A percentile compares a stretch with the other conserved stretches of the same genome.
Evolutionary conservation across 2,888 invertebrate genomes (phyloP).

Genomic region (Drosophila lacicola): DNA sequence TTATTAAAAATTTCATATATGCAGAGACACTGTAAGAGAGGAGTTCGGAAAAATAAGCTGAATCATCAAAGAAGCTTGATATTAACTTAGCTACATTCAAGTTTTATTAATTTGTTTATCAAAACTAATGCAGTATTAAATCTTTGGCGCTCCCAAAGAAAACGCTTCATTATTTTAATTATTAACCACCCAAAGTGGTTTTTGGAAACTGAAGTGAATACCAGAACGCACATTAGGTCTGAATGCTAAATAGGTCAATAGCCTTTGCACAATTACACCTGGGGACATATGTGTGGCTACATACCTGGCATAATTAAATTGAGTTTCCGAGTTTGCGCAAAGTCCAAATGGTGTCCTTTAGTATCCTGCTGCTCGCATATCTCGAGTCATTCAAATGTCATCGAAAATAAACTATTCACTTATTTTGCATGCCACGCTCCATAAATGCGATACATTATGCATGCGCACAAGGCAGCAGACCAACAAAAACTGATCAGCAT

Average conservation of each 20-base stretch:
- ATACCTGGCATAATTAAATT: conserved; percentile 16
- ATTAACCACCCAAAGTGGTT: background rate
- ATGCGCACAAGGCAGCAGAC: conserved; percentile 24
- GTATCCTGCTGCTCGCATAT: background rate
- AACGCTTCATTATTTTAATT: background rate
- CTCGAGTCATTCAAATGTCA: conserved; percentile 20
- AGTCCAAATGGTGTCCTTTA: conserved; percentile 5
- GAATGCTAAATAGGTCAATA: conserved; percentile 9
- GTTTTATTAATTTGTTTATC: no score
- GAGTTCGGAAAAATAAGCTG: no score
- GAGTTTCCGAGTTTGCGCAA: background rate
- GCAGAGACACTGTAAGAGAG: no score
- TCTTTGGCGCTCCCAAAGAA: no score
- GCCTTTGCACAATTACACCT: conserved; percentile 5
- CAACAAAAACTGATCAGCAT: conserved; percentile 60
- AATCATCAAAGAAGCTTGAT: no score
- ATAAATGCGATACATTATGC: conserved; percentile 43
- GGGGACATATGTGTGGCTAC: background rate
- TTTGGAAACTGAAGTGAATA: background rate
- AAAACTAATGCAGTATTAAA: no score
- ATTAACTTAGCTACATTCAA: no score
- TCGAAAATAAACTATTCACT: conserved; percentile 11
- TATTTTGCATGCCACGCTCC: conserved; percentile 35
- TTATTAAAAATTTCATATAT: no score
- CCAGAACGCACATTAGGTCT: background rate